Base-by-base conservation (phyloP, 2,797 vertebrate species). In the Pempheris klunzingeri region DNA sequence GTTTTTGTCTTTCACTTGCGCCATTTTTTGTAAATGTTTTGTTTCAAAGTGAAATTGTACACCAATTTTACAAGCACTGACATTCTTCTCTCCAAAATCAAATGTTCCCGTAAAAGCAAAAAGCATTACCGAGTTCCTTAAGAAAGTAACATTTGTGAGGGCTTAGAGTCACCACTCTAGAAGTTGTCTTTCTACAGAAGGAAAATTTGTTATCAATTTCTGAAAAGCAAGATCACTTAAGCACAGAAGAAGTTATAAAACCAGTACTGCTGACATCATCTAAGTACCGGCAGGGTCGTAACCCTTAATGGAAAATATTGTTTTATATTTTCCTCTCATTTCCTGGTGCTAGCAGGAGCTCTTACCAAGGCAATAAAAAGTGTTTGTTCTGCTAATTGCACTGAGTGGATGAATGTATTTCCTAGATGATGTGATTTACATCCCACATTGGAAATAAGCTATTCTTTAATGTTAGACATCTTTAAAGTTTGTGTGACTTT, bases 381-480 rank as follows among this genome's bases (percentile, higher is more conserved):
- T 78, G 80, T 90, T 93, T 85, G 83, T 91, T 90, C 85, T 90
- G 84, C 90, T 94, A 94, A 95, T 94, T 92, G 93, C 91, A 85
- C 87, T 92, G 93, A 94, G 92, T 92, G 91, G 90, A 80, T 75
- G 73, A 79, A 55, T 47, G 66, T 58, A 44, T 76, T 72, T 64
- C 92, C 93, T 81, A 89, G 91, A 92, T 88, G 84, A 85, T 83
- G 89, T 93, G 95, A 97, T 96, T 96, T 93, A 89, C 91, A 92
- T 95, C 92, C 90, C 59, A 49, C 54, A 3, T 36, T 3, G 41
- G 74, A 94, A 94, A 93, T 88, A 94, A 90, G 93, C 95, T 94
- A 91, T 92, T 92, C 86, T 93, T 80, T 12, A 73, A 49, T 44
- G 24, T 50, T 71, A 32, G 38, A 64, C 18, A 15, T 57, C 15